phyloP scores from a whole-genome alignment of 2,888 invertebrate genomes.

The Parnassius orleans region DNA sequence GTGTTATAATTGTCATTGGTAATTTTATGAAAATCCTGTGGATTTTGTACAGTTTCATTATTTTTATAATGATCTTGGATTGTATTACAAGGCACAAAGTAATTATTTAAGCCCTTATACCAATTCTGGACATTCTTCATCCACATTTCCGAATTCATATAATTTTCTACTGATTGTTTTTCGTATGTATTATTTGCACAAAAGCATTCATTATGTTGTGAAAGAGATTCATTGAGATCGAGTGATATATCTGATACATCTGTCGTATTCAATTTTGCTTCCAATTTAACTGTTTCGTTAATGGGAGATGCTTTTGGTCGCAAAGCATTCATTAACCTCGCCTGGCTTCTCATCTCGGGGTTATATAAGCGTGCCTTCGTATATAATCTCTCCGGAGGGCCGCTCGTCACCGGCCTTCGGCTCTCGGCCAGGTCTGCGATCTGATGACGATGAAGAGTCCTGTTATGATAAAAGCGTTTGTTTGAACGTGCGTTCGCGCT shows the following conservation, averaged over 20 bases:
- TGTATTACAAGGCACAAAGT: conserved; percentile 25
- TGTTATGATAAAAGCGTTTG: conserved; percentile 27
- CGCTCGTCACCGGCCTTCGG: conserved; percentile 9
- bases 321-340: conserved; percentile 39
- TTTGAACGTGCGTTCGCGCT: conserved; percentile 28
- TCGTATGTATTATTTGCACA: conserved; percentile 27
- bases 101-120: conserved; percentile 45
- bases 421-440: conserved; percentile 1
- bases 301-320: background rate
- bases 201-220: background rate
- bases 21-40: conserved; percentile 4
- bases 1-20: background rate
- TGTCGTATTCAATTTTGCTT: background rate
- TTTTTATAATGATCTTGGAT: background rate
- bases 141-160: conserved; percentile 29
- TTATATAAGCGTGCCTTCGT: conserved; percentile 16
- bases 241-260: background rate
- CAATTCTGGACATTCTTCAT: conserved; percentile 41
- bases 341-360: conserved; percentile 30
- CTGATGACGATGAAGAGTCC: conserved; percentile 17
- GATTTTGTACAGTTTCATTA: background rate
- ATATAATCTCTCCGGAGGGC: conserved; percentile 25
- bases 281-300: background rate
- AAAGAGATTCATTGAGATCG: background rate
- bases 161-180: background rate